phyloP scores from a whole-genome alignment of 2,797 vertebrate genomes.

The Chrysocyon brachyurus region DNA sequence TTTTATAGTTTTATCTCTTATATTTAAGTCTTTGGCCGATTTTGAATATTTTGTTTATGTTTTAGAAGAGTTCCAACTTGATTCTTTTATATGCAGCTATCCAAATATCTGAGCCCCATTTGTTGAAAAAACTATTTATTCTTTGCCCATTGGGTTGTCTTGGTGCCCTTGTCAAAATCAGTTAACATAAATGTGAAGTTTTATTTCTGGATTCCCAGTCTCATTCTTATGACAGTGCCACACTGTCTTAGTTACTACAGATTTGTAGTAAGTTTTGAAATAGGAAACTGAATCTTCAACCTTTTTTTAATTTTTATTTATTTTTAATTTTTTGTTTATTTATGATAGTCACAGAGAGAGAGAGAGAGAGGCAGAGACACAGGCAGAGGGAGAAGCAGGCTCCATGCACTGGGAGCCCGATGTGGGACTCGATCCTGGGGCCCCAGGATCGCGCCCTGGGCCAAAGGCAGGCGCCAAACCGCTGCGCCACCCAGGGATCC shows the following conservation, averaged over 20 bases:
- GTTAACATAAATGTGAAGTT: background rate
- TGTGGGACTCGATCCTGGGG: too few relatives aligned
- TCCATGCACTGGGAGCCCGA: too few relatives aligned
- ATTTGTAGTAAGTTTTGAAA: background rate
- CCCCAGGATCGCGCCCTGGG: too few relatives aligned
- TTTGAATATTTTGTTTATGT: background rate
- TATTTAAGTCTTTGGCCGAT: background rate
- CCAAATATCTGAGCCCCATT: background rate
- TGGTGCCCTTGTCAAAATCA: background rate
- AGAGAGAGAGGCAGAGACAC: too few relatives aligned
- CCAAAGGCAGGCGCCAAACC: too few relatives aligned
- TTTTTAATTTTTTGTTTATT: too few relatives aligned
- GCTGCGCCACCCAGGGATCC: too few relatives aligned
- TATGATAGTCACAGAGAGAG: too few relatives aligned
- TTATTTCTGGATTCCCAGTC: background rate
- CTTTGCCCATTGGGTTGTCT: background rate
- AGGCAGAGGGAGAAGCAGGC: too few relatives aligned
- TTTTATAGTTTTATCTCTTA: background rate
- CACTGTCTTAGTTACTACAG: background rate
- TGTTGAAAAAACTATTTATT: background rate
- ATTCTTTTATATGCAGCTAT: background rate
- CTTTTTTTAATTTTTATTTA: background rate
- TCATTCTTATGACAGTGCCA: background rate
- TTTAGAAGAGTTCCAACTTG: background rate
- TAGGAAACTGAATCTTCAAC: background rate